Conservation (phyloP, 2,888 invertebrate species). For the Calameuta idolon region DNA sequence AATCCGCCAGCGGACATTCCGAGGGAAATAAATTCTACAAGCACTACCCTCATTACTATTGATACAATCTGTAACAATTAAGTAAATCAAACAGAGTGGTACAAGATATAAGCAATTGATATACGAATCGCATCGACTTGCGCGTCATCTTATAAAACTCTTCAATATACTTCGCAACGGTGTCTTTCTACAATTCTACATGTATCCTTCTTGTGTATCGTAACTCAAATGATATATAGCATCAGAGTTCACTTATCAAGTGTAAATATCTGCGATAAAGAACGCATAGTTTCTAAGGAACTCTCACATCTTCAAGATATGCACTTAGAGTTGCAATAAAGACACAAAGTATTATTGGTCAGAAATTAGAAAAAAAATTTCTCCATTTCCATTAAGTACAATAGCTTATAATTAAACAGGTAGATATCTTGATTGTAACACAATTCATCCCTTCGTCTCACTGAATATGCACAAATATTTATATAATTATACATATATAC, state of each 20-base stretch:
- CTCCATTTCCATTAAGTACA: neutral
- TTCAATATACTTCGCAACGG: too few relatives aligned
- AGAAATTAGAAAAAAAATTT: neutral
- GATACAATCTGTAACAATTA: neutral
- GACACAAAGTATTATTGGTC: neutral
- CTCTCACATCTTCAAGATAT: neutral
- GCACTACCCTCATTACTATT: conserved; percentile 69
- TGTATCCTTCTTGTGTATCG: neutral
- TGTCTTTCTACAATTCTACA: neutral
- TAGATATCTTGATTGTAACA: neutral
- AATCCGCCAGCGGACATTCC: conserved; percentile 73
- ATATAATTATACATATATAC: neutral
- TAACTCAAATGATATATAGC: neutral
- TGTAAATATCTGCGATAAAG: neutral
- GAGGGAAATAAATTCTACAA: conserved; percentile 72
- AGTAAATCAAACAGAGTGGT: neutral
- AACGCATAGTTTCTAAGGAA: neutral
- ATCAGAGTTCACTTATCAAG: neutral
- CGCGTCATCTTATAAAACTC: too few relatives aligned
- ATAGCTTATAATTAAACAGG: neutral
- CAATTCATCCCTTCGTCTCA: neutral
- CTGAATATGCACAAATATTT: neutral
- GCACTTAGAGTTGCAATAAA: neutral
- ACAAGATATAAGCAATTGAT: neutral
- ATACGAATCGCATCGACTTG: neutral